Conservation (phyloP, 2,888 invertebrate species). For the Polyommatus iphigenia region DNA sequence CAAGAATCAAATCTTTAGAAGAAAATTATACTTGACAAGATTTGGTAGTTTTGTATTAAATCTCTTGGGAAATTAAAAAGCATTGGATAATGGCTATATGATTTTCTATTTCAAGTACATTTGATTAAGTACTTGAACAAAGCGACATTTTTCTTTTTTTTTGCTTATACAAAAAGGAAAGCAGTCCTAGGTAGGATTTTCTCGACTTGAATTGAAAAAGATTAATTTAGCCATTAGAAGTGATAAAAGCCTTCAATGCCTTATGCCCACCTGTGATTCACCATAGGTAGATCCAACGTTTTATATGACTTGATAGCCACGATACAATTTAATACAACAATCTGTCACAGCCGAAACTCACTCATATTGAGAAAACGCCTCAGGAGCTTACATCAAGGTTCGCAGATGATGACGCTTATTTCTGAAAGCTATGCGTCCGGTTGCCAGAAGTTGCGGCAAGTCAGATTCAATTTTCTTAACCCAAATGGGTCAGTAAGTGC, state of each 20-base stretch:
- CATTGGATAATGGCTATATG: not conserved
- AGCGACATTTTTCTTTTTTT: not conserved
- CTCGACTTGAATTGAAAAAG: not conserved
- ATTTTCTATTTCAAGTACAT: not conserved
- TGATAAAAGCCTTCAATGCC: not conserved
- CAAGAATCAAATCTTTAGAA: not conserved
- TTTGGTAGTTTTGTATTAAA: not conserved
- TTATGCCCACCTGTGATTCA: not conserved
- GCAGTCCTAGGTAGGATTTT: not conserved
- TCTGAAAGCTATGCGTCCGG: not conserved
- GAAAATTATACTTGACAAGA: not conserved
- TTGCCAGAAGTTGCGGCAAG: not conserved
- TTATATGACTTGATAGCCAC: too few species aligned
- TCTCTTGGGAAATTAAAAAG: not conserved
- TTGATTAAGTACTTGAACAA: not conserved
- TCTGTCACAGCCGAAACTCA: too few species aligned
- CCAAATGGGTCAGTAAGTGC: conserved; percentile 1
- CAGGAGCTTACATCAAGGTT: too few species aligned
- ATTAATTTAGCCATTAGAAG: not conserved
- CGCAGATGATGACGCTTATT: not conserved
- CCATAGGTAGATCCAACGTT: not conserved
- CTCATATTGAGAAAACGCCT: too few species aligned
- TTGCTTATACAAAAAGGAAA: not conserved
- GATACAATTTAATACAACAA: too few species aligned
- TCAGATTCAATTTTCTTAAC: conserved; percentile 6